Evolutionary conservation across 2,888 invertebrate species (phyloP).

Genomic region (Caenorhabditis japonica): DNA sequence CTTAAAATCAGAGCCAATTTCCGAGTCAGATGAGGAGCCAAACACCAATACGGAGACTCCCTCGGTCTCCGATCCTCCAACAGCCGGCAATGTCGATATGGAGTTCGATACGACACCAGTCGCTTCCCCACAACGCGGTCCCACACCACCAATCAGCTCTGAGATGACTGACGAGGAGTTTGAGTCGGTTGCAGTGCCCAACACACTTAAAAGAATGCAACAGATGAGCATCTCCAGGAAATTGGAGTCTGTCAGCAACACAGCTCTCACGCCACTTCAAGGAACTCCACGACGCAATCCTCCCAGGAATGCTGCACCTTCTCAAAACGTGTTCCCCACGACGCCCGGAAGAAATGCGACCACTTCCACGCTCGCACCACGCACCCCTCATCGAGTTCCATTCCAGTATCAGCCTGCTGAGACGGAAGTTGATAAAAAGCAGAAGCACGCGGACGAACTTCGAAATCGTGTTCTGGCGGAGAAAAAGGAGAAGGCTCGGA

Average conservation of each 20-base stretch:
- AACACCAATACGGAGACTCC: too few species aligned
- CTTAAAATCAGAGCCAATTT: neutral
- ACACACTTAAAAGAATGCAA: conserved; percentile 19
- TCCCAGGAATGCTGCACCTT: conserved; percentile 8
- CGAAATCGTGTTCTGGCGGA: conserved; percentile 11
- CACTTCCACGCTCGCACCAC: neutral
- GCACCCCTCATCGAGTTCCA: conserved; percentile 8
- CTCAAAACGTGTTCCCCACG: conserved; percentile 23
- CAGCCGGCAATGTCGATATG: neutral
- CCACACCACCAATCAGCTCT: conserved; percentile 21
- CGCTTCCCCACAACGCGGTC: neutral
- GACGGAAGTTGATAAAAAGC: neutral
- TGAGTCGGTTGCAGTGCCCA: conserved; percentile 14
- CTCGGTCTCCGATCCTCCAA: neutral
- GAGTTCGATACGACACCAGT: neutral
- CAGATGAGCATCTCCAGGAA: conserved; percentile 26
- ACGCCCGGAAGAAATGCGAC: conserved; percentile 2
- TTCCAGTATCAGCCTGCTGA: neutral
- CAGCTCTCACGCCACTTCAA: neutral
- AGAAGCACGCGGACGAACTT: conserved; percentile 30
- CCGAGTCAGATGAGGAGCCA: neutral
- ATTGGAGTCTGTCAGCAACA: neutral
- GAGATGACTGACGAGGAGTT: conserved; percentile 28
- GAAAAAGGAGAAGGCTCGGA: conserved; percentile 21
- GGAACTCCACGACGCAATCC: conserved; percentile 15